Percentiles rank a stretch among this genome's conserved stretches.
Conservation (phyloP, 1,140 invertebrate genomes). For the Penaeus vannamei region DNA sequence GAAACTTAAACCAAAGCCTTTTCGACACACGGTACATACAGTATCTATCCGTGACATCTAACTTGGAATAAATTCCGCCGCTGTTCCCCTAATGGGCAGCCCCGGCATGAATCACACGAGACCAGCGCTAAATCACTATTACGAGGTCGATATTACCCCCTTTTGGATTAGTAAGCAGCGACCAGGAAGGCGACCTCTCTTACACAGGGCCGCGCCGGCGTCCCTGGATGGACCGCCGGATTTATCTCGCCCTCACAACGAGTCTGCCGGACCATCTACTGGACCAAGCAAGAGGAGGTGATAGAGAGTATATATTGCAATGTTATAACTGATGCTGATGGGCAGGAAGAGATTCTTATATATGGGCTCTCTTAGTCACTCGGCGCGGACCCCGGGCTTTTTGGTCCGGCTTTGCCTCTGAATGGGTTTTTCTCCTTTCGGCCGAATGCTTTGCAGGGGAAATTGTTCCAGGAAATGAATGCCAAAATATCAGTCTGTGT, state of each 20-base stretch:
- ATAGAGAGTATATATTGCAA: conserved; percentile 35
- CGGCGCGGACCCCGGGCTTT: background rate
- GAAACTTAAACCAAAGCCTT: background rate
- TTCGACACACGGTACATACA: no score
- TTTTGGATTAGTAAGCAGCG: conserved; percentile 62
- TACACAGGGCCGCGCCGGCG: conserved; percentile 3
- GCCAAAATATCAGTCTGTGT: no score
- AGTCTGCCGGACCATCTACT: conserved; percentile 14
- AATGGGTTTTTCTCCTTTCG: no score
- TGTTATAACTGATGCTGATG: conserved; percentile 47
- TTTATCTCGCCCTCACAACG: conserved; percentile 39
- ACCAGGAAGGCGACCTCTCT: conserved; percentile 49
- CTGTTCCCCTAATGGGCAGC: background rate
- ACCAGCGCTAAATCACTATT: conserved; percentile 39
- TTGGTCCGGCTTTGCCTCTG: no score
- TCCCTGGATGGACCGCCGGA: conserved; percentile 17
- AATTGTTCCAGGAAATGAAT: no score
- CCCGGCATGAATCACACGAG: conserved; percentile 22
- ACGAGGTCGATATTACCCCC: conserved; percentile 48
- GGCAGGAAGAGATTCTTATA: conserved; percentile 32
- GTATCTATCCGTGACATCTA: no score
- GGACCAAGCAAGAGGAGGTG: conserved; percentile 1
- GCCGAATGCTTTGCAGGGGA: no score
- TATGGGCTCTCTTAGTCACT: conserved; percentile 30
- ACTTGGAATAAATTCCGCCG: background rate